These are phyloP conservation scores for Pristiophorus japonicus DNA, from an alignment of 2,113 vertebrate genomes.

Conservation along the genomic window DNA sequence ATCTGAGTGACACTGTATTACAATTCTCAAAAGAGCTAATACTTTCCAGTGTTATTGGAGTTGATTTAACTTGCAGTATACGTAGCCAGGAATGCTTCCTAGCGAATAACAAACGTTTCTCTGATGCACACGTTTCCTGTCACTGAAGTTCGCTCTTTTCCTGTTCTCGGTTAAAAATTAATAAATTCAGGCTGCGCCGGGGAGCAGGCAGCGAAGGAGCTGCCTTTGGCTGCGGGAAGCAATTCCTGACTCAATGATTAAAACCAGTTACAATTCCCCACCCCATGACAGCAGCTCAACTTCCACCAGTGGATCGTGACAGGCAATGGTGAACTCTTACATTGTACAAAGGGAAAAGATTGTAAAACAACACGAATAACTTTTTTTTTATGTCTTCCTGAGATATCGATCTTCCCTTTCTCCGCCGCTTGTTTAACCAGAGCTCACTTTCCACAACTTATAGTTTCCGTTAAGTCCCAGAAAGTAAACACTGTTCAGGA, in stretches of 20 bases:
- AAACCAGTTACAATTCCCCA: constrained; percentile 5
- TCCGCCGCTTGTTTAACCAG: not conserved
- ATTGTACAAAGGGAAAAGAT: no score
- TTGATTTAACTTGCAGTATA: not conserved
- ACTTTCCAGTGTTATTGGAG: not conserved
- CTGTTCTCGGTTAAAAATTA: not conserved
- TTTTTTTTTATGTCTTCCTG: not conserved
- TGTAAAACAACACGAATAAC: not conserved
- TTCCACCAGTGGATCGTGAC: not conserved
- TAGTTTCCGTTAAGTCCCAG: not conserved
- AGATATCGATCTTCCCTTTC: not conserved
- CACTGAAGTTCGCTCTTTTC: not conserved
- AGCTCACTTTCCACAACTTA: not conserved
- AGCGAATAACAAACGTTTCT: no score
- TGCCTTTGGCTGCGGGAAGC: not conserved
- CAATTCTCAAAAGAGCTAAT: not conserved
- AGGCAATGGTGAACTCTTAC: no score
- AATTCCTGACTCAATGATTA: not conserved
- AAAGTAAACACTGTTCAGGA: constrained; percentile 7
- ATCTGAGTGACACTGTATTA: not conserved
- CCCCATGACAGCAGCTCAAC: not conserved
- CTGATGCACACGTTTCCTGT: not conserved
- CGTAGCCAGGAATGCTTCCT: not conserved
- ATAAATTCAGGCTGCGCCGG: not conserved
- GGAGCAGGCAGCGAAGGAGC: not conserved